Evolutionary conservation across 2,113 vertebrate genomes (phyloP), one percentile per base, ranked within the genome.

Genomic region (Dasypus novemcinctus): DNA sequence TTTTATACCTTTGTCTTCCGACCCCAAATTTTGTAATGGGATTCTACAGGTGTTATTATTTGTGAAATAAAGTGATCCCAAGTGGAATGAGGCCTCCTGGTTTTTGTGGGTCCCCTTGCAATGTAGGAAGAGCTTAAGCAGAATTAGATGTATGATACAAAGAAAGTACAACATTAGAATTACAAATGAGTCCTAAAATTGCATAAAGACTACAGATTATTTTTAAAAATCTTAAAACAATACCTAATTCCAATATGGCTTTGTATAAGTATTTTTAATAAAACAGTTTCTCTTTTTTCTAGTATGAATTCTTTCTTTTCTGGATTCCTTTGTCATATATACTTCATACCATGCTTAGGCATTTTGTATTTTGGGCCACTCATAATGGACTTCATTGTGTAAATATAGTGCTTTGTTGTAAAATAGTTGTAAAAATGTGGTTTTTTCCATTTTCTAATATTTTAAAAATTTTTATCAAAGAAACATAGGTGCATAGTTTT

Each of bases 51-150:
- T 72, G 90, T 78, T 75, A 68, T 87, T 91, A 72, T 61, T 90
- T 95, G 69, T 83, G 90, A 94, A 90, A 82, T 93, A 88, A 93
- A 93, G 46, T 57, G 46, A n/a, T 87, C 69, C 84, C 84, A 63
- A 7, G 2, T 81, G 38, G 68, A 89, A 87, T 93, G 63, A 86
- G 49, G n/a, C 23, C 12, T 38, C 75, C 31, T 86, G 38, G 38
- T 84, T 86, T 87, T 85, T 85, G 33, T 82, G 72, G 74, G 33
- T 69, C 68, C 78, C 33, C 46, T 64, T 63, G 43, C 41, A 66
- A 43, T 13, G 59, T 9, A 63, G 54, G 11, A 93, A 96, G 36
- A 72, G 10, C 66, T 74, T 43, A 90, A 54, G 61, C 64, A 95
- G 81, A 95, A 86, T 95, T 90, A 95, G 80, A 92, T 49, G 71